phyloP scores from a whole-genome alignment of 2,888 invertebrate species.

The Drymonia ruficornis region DNA sequence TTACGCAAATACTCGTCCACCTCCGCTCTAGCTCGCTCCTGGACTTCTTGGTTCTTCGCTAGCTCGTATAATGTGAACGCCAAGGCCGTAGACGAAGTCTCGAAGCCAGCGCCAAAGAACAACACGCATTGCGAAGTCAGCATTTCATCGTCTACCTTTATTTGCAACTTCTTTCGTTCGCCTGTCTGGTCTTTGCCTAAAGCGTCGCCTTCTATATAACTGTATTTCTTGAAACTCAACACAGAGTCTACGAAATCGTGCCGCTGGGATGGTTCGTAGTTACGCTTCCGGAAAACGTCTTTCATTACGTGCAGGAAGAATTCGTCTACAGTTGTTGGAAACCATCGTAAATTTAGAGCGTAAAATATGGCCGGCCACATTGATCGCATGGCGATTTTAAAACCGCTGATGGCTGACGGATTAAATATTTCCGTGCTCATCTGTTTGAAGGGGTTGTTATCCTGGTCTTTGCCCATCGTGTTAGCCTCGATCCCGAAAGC shows the following conservation, averaged over 20 bases:
- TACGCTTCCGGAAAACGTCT: conserved; percentile 45
- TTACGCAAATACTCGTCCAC: conserved; percentile 49
- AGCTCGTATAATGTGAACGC: conserved; percentile 54
- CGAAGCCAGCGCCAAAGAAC: conserved; percentile 71
- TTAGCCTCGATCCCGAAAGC: conserved; percentile 47
- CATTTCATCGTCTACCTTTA: conserved; percentile 63
- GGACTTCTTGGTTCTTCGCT: conserved; percentile 48
- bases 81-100: conserved; percentile 56
- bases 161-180: conserved; percentile 31
- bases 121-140: conserved; percentile 79
- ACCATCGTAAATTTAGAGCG: conserved; percentile 39
- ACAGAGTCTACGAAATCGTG: conserved; percentile 62
- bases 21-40: conserved; percentile 46
- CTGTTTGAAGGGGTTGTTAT: conserved; percentile 42
- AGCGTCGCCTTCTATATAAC: conserved; percentile 47
- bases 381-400: conserved; percentile 37
- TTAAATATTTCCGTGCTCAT: conserved; percentile 48
- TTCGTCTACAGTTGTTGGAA: conserved; percentile 36
- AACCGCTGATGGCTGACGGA: conserved; percentile 33
- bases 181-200: conserved; percentile 41
- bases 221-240: conserved; percentile 47
- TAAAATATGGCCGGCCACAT: conserved; percentile 62
- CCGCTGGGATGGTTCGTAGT: conserved; percentile 41
- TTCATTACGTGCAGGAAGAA: conserved; percentile 51
- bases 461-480: conserved; percentile 22